Evolutionary conservation across 2,888 invertebrate species (phyloP).

Genomic region (Lottia scabra): DNA sequence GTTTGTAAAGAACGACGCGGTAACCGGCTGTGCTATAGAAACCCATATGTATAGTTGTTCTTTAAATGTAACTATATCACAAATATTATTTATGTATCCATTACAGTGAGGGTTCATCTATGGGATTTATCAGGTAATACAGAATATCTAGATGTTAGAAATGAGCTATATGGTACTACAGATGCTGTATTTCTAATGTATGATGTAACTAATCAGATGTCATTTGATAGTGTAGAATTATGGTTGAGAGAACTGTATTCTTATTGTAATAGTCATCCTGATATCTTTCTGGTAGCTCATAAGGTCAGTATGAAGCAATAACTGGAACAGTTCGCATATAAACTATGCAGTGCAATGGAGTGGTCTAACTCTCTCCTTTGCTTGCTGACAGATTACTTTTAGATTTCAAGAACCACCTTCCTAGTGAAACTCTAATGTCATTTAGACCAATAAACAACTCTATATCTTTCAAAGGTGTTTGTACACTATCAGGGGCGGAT

Average conservation of each 20-base stretch:
- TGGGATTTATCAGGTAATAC: constrained; percentile 67
- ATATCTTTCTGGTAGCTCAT: constrained; percentile 56
- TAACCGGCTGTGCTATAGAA: no score
- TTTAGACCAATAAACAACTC: no score
- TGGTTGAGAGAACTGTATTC: constrained; percentile 62
- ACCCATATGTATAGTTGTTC: no score
- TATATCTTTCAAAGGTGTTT: no score
- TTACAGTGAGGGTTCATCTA: constrained; percentile 63
- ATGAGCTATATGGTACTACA: constrained; percentile 62
- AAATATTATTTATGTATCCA: background rate
- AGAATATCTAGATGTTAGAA: constrained; percentile 65
- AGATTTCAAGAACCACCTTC: no score
- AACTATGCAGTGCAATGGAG: no score
- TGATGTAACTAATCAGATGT: constrained; percentile 61
- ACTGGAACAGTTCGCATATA: no score
- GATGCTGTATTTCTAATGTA: constrained; percentile 64
- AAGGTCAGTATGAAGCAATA: constrained; percentile 40
- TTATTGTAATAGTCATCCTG: constrained; percentile 46
- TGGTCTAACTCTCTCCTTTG: no score
- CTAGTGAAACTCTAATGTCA: no score
- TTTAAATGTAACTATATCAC: background rate
- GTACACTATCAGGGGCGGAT: no score
- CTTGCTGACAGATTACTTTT: no score
- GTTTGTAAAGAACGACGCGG: no score
- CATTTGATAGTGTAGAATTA: constrained; percentile 60